These are phyloP conservation scores for Myotis lucifugus DNA, from an alignment of 2,113 vertebrate genomes.

Conservation along the genomic window DNA sequence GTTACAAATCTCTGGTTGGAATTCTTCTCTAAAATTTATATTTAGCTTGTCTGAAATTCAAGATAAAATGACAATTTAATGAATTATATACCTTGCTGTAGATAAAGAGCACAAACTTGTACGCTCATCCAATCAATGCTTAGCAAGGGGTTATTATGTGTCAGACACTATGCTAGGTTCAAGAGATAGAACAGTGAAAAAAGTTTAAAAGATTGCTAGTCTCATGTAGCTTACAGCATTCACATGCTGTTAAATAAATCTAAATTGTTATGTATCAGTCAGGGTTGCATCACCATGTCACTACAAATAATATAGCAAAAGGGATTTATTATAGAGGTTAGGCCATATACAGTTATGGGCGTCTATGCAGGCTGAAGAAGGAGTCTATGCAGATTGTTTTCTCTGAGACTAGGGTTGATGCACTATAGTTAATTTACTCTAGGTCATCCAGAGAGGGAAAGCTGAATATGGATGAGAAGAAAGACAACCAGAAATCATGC, in stretches of 20 bases:
- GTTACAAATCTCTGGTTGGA: background rate
- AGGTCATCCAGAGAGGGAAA: background rate
- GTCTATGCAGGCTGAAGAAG: background rate
- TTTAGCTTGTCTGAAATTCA: background rate
- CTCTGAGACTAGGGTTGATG: background rate
- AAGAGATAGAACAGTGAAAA: background rate
- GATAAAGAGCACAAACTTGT: background rate
- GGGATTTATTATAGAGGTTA: background rate
- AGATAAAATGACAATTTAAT: constrained; percentile 8
- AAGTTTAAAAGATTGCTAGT: background rate
- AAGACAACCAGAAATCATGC: background rate
- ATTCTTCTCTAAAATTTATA: background rate
- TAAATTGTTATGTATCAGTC: background rate
- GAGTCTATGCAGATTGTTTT: background rate
- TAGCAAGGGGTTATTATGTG: background rate
- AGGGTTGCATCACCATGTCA: background rate
- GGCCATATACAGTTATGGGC: no score
- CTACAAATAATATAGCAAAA: background rate
- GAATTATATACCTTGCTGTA: background rate
- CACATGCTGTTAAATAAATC: constrained; percentile 12
- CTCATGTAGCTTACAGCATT: background rate
- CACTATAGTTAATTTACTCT: background rate
- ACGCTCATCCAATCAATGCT: background rate
- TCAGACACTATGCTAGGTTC: background rate
- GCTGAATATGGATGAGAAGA: background rate